Evolutionary conservation across 1,140 invertebrate species (phyloP).

Genomic region (Drosophila arizonae): DNA sequence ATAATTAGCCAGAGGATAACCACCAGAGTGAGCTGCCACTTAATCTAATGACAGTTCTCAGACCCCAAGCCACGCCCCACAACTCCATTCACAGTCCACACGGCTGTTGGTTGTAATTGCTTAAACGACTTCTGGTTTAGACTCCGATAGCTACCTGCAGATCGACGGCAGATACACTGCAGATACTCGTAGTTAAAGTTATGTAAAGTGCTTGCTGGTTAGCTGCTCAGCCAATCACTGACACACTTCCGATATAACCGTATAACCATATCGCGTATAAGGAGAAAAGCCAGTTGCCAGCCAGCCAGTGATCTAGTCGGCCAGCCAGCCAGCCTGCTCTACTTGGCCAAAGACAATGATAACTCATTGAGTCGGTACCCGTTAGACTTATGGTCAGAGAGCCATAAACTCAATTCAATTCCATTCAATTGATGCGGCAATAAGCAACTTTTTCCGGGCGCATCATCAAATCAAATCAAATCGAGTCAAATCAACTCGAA

Average conservation of each 20-base stretch:
- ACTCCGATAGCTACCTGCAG: constrained; percentile 43
- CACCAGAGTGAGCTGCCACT: constrained; percentile 58
- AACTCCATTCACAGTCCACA: constrained; percentile 3
- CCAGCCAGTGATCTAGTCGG: constrained; percentile 13
- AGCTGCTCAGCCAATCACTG: constrained; percentile 41
- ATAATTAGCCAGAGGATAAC: constrained; percentile 60
- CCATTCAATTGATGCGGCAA: constrained; percentile 40
- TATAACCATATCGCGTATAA: constrained; percentile 45
- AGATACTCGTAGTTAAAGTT: constrained; percentile 31
- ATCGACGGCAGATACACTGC: constrained; percentile 14
- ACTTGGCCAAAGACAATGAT: constrained; percentile 50
- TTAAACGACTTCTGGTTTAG: constrained; percentile 76
- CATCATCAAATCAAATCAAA: constrained; percentile 51
- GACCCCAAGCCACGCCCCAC: constrained; percentile 27
- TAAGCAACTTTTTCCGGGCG: constrained; percentile 58
- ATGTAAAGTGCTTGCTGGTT: constrained; percentile 46
- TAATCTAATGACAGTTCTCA: constrained; percentile 79
- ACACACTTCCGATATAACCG: constrained; percentile 73
- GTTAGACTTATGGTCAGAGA: constrained; percentile 17
- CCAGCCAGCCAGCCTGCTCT: constrained; percentile 14
- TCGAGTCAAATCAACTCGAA: constrained; percentile 60
- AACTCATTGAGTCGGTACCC: constrained; percentile 44
- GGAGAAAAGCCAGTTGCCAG: constrained; percentile 45
- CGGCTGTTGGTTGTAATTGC: constrained; percentile 47
- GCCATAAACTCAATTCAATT: constrained; percentile 59